These are phyloP conservation scores for Pseudoatta argentina DNA, from an alignment of 1,140 invertebrate species.

Conservation along the genomic window DNA sequence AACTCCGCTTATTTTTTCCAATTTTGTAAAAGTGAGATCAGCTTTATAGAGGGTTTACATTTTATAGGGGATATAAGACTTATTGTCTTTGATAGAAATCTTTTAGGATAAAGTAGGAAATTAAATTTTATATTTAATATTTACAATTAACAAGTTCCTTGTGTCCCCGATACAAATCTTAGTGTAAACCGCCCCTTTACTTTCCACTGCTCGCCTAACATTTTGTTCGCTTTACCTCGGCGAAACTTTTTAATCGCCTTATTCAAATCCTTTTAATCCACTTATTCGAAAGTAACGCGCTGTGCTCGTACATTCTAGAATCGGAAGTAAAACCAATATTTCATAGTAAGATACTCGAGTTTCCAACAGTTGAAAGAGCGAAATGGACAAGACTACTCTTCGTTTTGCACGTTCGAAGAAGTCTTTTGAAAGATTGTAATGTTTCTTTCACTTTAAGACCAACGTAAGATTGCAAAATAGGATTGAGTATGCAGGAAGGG, in stretches of 20 bases:
- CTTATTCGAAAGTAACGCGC: conserved; percentile 55
- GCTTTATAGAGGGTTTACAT: background rate
- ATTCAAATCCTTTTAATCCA: conserved; percentile 62
- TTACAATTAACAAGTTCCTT: conserved; percentile 33
- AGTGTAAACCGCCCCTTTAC: conserved; percentile 16
- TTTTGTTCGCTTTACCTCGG: conserved; percentile 54
- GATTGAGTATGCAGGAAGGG: background rate
- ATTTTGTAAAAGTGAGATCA: too few species aligned
- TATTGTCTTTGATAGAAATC: conserved; percentile 5
- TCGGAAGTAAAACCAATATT: conserved; percentile 51
- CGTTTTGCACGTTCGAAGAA: conserved; percentile 6
- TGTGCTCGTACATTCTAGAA: conserved; percentile 32
- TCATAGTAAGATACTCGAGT: conserved; percentile 37
- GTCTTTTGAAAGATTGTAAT: conserved; percentile 21
- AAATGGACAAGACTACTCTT: background rate
- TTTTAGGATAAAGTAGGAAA: conserved; percentile 13
- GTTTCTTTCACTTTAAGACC: background rate
- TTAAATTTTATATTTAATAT: conserved; percentile 30
- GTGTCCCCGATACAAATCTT: conserved; percentile 32
- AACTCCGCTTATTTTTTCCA: too few species aligned
- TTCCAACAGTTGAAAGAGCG: background rate
- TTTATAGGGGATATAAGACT: background rate
- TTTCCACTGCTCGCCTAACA: conserved; percentile 15
- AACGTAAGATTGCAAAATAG: background rate
- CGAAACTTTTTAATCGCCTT: conserved; percentile 61